Evolutionary conservation across 2,113 vertebrate genomes (phyloP).

Genomic region (Rhea americana): DNA sequence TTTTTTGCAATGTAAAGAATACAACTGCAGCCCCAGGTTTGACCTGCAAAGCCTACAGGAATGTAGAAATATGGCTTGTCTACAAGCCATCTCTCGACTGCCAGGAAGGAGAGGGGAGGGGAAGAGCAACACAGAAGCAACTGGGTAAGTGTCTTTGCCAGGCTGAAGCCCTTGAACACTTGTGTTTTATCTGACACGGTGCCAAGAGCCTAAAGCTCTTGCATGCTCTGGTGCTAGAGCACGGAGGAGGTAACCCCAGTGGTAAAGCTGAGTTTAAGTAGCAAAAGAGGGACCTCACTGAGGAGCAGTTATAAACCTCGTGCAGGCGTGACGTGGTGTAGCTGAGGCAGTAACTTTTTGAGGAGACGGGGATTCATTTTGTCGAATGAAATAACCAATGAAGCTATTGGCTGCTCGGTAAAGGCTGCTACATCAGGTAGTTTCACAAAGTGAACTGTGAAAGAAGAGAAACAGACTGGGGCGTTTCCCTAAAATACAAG

Average conservation of each 20-base stretch:
- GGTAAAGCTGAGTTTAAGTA: too few relatives aligned
- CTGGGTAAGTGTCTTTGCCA: neutral
- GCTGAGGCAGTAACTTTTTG: too few relatives aligned
- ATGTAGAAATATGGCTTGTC: neutral
- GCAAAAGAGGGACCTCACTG: too few relatives aligned
- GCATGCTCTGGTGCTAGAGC: neutral
- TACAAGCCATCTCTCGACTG: neutral
- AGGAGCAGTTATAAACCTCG: too few relatives aligned
- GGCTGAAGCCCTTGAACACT: neutral
- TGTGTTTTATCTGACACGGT: too few relatives aligned
- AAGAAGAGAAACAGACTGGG: neutral
- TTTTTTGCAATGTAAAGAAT: fast-evolving
- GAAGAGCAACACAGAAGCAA: neutral
- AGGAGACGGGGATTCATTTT: neutral
- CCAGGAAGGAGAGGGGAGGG: neutral
- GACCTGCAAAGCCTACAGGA: neutral
- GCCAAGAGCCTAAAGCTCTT: neutral
- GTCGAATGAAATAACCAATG: too few relatives aligned
- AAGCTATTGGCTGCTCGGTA: too few relatives aligned
- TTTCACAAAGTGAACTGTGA: too few relatives aligned
- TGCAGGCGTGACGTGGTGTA: neutral
- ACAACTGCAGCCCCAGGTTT: fast-evolving
- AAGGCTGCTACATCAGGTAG: neutral
- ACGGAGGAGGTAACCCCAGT: neutral
- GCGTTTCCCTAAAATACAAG: neutral